These are phyloP conservation scores for Cristatella mucedo DNA, from an alignment of 2,888 invertebrate species.

Conservation along the genomic window DNA sequence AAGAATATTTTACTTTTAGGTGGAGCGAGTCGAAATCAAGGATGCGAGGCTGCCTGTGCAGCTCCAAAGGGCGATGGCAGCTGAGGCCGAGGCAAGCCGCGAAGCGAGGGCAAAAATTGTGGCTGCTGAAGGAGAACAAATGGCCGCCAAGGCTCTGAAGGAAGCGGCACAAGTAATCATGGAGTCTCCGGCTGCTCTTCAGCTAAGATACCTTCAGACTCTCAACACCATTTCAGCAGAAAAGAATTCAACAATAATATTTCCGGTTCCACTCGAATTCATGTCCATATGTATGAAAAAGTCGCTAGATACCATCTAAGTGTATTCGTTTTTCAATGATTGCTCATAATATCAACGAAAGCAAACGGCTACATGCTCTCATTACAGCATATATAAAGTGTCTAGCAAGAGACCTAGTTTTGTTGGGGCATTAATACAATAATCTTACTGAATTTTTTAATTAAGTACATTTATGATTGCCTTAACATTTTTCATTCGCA, in stretches of 20 bases:
- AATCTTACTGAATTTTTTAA: too few species aligned
- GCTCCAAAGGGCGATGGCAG: slow-evolving; percentile 35
- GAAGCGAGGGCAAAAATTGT: slow-evolving; percentile 31
- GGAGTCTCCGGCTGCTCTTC: slow-evolving; percentile 63
- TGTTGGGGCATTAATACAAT: too few species aligned
- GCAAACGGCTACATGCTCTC: too few species aligned
- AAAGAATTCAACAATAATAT: slow-evolving; percentile 35
- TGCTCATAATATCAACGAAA: too few species aligned
- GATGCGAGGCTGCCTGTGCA: slow-evolving; percentile 30
- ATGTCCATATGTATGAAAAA: slow-evolving; percentile 15
- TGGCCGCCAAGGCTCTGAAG: slow-evolving; percentile 61
- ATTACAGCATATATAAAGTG: too few species aligned
- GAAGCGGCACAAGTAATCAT: slow-evolving; percentile 73
- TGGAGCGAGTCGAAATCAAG: slow-evolving; percentile 15
- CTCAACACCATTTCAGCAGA: slow-evolving; percentile 31
- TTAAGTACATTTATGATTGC: too few species aligned
- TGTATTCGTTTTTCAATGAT: too few species aligned
- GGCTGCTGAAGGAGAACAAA: slow-evolving; percentile 26
- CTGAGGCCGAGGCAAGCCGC: slow-evolving; percentile 33
- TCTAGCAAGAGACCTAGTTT: too few species aligned
- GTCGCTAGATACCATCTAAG: too few species aligned
- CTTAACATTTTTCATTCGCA: too few species aligned
- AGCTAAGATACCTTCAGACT: slow-evolving; percentile 41
- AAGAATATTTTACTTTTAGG: too few species aligned
- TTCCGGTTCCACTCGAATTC: slow-evolving; percentile 31